These are phyloP conservation scores for Eurystomus glaucurus DNA, from an alignment of 2,797 vertebrate genomes.

Conservation along the genomic window DNA sequence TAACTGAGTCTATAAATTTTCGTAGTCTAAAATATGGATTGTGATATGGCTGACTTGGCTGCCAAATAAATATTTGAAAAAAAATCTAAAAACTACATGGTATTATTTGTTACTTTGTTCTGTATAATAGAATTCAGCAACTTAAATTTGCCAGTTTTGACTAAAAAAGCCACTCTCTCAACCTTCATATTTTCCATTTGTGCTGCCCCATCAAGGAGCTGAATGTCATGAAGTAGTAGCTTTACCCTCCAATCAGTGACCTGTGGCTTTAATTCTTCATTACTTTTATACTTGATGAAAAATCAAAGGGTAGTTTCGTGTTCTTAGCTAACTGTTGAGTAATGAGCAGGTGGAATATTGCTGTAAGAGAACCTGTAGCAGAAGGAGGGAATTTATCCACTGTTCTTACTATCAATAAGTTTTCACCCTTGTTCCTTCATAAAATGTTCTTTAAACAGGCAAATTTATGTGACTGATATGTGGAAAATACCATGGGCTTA, in stretches of 20 bases:
- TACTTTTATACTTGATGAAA: background rate
- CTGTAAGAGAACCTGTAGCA: background rate
- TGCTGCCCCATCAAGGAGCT: background rate
- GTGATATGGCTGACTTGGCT: background rate
- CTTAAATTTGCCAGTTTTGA: background rate
- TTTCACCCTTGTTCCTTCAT: constrained; percentile 7
- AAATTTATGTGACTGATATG: constrained; percentile 17
- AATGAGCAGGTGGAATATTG: background rate
- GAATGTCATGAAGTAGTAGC: background rate
- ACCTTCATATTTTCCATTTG: background rate
- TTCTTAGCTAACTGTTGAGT: background rate
- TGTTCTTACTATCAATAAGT: background rate
- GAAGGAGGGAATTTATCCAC: background rate
- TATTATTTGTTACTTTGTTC: background rate
- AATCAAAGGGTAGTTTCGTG: background rate
- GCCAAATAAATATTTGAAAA: background rate
- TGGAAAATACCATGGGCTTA: constrained; percentile 34
- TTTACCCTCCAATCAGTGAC: background rate
- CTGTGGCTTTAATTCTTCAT: background rate
- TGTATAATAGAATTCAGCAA: background rate
- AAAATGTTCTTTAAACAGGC: constrained; percentile 2
- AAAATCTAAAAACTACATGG: background rate
- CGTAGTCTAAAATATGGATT: background rate
- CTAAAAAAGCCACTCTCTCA: background rate
- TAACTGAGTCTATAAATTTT: background rate